Percentiles rank a stretch among this genome's conserved stretches.
phyloP scores from a whole-genome alignment of 1,140 invertebrate genomes.

The Heterodera carotae region DNA sequence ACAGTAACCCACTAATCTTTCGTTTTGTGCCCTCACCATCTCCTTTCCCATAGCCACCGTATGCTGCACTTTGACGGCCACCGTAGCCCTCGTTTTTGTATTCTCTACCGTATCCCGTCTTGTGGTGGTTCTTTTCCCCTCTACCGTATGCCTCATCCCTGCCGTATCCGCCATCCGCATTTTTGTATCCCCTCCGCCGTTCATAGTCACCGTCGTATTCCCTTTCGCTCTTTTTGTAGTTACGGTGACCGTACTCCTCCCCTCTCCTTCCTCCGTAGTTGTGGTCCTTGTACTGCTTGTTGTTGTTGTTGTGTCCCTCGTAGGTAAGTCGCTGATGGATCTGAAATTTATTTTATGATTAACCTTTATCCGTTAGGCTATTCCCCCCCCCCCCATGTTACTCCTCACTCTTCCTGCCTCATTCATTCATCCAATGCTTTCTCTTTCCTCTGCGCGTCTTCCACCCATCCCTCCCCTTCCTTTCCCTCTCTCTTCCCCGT shows the following conservation, averaged over 20 bases:
- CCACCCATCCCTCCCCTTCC: no score
- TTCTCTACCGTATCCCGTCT: neutral
- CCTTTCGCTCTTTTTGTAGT: neutral
- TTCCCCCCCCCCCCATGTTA: no score
- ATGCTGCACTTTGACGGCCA: no score
- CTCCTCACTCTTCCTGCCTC: no score
- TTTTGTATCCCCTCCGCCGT: no score
- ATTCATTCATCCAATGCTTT: neutral
- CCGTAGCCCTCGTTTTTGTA: conserved; percentile 1
- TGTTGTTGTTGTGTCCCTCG: conserved; percentile 5
- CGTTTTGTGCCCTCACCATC: neutral
- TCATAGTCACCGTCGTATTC: neutral
- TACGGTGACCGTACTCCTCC: neutral
- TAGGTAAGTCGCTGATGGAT: no score
- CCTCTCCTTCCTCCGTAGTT: neutral
- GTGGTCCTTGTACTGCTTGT: conserved; percentile 12
- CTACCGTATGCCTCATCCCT: neutral
- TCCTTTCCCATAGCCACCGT: neutral
- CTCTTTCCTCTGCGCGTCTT: neutral
- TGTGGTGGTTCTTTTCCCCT: neutral
- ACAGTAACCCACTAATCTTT: neutral
- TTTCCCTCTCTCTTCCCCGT: neutral
- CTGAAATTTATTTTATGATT: no score
- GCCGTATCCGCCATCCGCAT: neutral
- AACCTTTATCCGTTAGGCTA: no score